Evolutionary conservation across 2,888 invertebrate species (phyloP), one percentile per base, ranked within the genome.

Genomic region (Eledona agricola): DNA sequence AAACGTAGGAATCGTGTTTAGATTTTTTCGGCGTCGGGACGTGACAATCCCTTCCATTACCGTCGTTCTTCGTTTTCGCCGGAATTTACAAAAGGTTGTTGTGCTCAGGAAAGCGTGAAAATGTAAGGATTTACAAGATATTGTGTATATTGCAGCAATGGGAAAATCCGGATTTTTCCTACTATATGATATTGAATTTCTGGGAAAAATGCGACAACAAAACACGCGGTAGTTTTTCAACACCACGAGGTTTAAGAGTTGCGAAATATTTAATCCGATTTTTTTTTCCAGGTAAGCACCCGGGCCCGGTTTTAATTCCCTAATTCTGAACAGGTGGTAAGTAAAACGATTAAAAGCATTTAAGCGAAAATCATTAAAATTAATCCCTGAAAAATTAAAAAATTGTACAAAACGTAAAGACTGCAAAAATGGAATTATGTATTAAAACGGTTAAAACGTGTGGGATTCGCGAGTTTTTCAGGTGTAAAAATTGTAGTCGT

Each of bases 81-180:
- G 42, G 16, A 31, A 43, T 46, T n/a, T 25, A 19, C n/a, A 34
- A 46, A 46, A 34, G 34, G 12, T 7, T 23, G 16, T 13, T 1
- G 17, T 34, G 23, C 28, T 34, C 26, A 15, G 16, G 32, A 28
- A 46, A 34, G 45, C 20, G 45, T 34, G 45, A 46, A 42, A 34
- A 46, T 46, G 34, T 19, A 32, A 13, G 34, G 45, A 46, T 46
- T 46, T 32, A 25, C n/a, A 6, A 26, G 32, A 31, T 46, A 25
- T 29, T 29, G 29, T 42, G 13, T 42, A 42, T 28, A 28, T 25
- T 12, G 45, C 17, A 46, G 20, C 45, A 34, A 29, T 29, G 42
- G 20, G 42, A 46, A 46, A 34, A 23, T 35, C 25, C 34, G 25
- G 46, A 26, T 34, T 46, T 37, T 37, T 26, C 26, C 7, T 40